Conservation (phyloP, 2,113 vertebrate species). For the Hypomesus transpacificus region DNA sequence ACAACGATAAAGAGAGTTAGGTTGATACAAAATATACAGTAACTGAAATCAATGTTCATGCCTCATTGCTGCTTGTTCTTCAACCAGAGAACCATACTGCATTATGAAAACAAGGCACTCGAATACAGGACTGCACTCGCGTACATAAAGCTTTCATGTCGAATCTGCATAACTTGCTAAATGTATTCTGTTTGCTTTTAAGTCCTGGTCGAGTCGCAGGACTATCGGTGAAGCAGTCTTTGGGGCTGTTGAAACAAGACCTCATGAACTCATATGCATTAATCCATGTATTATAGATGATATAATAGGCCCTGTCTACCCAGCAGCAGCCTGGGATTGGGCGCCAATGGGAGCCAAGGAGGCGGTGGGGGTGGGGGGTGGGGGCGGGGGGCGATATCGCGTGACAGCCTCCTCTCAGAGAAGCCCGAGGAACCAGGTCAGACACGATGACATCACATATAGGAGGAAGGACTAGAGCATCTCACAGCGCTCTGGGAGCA, state of each 20-base stretch:
- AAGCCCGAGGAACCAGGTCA: constrained; percentile 65
- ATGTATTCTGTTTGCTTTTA: no score
- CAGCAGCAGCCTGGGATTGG: constrained; percentile 19
- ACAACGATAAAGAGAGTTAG: not conserved
- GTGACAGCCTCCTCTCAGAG: constrained; percentile 63
- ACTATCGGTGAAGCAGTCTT: not conserved
- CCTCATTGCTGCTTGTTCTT: no score
- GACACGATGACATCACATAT: constrained; percentile 62
- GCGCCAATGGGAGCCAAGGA: no score
- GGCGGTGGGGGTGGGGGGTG: no score
- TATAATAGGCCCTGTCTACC: constrained; percentile 29
- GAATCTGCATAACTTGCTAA: not conserved
- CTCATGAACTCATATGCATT: constrained; percentile 36
- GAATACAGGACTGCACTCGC: no score
- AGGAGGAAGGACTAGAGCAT: not conserved
- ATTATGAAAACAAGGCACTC: no score
- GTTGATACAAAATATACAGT: not conserved
- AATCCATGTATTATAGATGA: constrained; percentile 57
- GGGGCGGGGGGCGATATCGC: constrained; percentile 32
- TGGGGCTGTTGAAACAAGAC: constrained; percentile 13
- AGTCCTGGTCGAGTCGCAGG: not conserved
- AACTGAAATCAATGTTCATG: no score
- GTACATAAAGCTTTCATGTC: not conserved
- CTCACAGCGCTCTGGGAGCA: no score
- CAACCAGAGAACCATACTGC: no score